Conservation (phyloP, 2,113 vertebrate genomes). For the Gymnocephalus cernua region DNA sequence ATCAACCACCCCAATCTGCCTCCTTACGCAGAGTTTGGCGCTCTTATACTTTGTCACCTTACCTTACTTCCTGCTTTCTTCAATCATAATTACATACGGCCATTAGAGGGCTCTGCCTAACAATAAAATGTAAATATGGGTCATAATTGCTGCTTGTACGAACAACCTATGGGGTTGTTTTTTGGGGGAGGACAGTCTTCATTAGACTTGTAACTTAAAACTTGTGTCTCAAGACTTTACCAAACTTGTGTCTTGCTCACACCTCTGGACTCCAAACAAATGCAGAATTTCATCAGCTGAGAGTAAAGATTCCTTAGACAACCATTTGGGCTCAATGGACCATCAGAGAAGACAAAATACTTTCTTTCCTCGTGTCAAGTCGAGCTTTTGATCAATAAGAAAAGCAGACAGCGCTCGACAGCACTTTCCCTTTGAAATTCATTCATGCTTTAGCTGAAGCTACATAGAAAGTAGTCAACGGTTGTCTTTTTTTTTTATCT, state of each 20-base stretch:
- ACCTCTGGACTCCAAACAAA: neutral
- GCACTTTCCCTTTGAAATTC: constrained; percentile 24
- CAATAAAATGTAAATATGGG: too few relatives aligned
- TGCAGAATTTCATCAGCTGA: constrained; percentile 20
- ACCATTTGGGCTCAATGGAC: constrained; percentile 8
- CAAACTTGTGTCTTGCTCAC: neutral
- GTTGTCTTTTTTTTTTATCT: neutral
- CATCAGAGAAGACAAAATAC: neutral
- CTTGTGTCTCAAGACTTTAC: constrained; percentile 1
- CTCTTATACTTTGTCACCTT: too few relatives aligned
- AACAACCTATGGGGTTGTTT: too few relatives aligned
- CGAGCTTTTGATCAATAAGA: constrained; percentile 65
- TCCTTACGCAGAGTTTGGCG: too few relatives aligned
- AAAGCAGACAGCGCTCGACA: constrained; percentile 15
- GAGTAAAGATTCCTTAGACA: constrained; percentile 17
- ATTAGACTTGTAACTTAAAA: constrained; percentile 17
- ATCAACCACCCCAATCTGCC: too few relatives aligned
- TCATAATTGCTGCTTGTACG: too few relatives aligned
- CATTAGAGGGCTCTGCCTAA: too few relatives aligned
- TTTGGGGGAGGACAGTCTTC: too few relatives aligned
- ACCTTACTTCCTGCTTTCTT: too few relatives aligned
- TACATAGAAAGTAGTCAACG: neutral
- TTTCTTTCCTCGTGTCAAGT: constrained; percentile 35
- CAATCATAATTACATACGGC: too few relatives aligned
- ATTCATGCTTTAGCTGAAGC: constrained; percentile 34